Evolutionary conservation across 1,140 invertebrate species (phyloP).

Genomic region (Ephestia elutella): DNA sequence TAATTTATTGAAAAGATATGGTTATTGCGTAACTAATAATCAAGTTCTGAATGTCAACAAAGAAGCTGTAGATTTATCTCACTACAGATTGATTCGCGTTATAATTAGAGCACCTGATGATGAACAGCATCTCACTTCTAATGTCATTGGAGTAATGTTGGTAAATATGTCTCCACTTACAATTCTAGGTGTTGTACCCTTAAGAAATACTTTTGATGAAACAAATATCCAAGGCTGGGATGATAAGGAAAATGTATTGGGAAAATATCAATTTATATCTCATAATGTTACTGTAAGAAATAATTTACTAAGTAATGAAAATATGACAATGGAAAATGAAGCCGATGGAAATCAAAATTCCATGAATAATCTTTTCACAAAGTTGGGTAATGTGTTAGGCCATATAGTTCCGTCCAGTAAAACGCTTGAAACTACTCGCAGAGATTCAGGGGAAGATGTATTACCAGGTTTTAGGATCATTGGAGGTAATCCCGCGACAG

Average conservation of each 20-base stretch:
- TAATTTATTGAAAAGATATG: neutral
- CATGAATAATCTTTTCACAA: too few relatives aligned
- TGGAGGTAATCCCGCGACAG: conserved; percentile 39
- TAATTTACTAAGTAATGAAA: too few relatives aligned
- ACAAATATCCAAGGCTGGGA: neutral
- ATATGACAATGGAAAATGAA: too few relatives aligned
- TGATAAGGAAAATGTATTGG: neutral
- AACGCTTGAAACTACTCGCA: too few relatives aligned
- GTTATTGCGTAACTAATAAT: neutral
- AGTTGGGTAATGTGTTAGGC: too few relatives aligned
- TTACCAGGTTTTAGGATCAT: conserved; percentile 36
- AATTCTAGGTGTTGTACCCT: conserved; percentile 35
- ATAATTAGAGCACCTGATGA: neutral
- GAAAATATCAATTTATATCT: too few relatives aligned
- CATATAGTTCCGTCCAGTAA: too few relatives aligned
- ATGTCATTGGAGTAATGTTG: conserved; percentile 11
- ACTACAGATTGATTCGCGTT: neutral
- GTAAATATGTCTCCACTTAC: conserved; percentile 17
- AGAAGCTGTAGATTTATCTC: neutral
- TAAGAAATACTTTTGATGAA: conserved; percentile 22
- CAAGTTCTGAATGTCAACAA: neutral
- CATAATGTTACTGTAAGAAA: too few relatives aligned
- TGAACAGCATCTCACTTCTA: neutral
- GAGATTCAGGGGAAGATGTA: conserved; percentile 17
- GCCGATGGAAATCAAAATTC: too few relatives aligned